Base-by-base conservation (phyloP, 1,140 invertebrate species). In the Hypothenemus hampei region DNA sequence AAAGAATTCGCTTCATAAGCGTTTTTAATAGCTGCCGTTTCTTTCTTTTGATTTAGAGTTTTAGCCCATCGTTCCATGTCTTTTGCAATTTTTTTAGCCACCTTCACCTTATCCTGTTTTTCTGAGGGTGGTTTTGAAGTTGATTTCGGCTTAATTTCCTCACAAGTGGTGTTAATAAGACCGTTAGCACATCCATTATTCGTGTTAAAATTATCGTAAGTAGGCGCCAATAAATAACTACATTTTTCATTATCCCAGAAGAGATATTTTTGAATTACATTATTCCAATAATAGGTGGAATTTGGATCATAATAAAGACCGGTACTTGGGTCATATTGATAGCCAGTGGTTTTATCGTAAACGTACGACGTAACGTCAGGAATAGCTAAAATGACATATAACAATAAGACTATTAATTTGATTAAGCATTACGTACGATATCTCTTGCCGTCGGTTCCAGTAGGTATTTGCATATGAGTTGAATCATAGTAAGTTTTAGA, bases 51-150 rank as follows among this genome's bases (percentile, higher is more conserved):
- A 73, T 98, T 98, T 45, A 97, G 75, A 4, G 91, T 93, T 68
- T 97, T 94, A 0, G 96, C 96, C 97, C 97, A 99, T 11, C 77
- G 68, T 81, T 77, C 78, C 77, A 80, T 79, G 41, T 72, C 69
- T 75, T 97, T 97, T 0, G 93, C 94, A 64, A 98, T 97, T 73
- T 97, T 96, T 68, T 97, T 97, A 1, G 96, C 96, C 11, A 96
- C 92, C 75, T 97, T 97, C 0, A 93, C 91, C 77, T 98, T 94
- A 61, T 94, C 91, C 45, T 89, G 84, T 61, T 89, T 85, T 29
- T 78, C 79, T 52, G 77, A 2, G 4, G 39, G 31, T 3, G 18
- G 45, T 20, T 47, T 44, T 45, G 18, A 18, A 26, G 35, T 22
- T 10, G 19, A 45, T 21, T 23, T 35, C 5, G 31, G 43, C 19